Base-by-base conservation (phyloP, 2,888 invertebrate species). In the Sylvicola cinctus region DNA sequence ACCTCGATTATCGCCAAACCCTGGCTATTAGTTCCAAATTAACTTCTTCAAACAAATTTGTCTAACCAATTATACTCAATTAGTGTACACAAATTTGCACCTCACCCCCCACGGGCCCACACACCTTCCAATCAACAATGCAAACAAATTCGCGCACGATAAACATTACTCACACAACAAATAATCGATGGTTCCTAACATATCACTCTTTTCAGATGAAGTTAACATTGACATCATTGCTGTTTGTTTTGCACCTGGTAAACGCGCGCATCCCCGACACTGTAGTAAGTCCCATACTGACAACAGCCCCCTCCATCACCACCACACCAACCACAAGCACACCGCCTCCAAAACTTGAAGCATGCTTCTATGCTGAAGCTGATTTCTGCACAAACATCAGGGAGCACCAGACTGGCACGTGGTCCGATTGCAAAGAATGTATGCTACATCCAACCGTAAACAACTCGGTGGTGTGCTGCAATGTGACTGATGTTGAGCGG, bases 401-500 rank as follows among this genome's bases (percentile, higher is more conserved):
- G 20, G 33, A 36, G 4, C 32, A 29, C 33, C 20, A 6, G 20
- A 4, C 4, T 8, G 20, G 8, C 8, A 6, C 20, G 8, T 20
- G 20, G 20, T 27, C 32, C 10, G 14, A 16, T 3, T 36, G 36
- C 16, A 36, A 36, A 25, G 52, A 50, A 34, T 58, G 58, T 38
- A 49, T 47, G 3, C 45, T 47, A 40, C 51, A 58, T 44, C 50
- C 54, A 10, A 39, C 27, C 13, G 30, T 37, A 2, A 32, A 45
- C 2, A 50, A 49, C 27, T 52, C 53, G 7, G 50, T 53, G 48
- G 51, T 56, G 34, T 58, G 58, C 34, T 59, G 58, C 43, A 54
- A 56, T 40, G 49, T 58, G 8, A 50, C 52, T 1, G 46, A 54
- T 35, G 45, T 56, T 32, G 46, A 48, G 10, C 34, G 29, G 26